phyloP scores from a whole-genome alignment of 2,888 invertebrate genomes.

The Sepioteuthis lessoniana region DNA sequence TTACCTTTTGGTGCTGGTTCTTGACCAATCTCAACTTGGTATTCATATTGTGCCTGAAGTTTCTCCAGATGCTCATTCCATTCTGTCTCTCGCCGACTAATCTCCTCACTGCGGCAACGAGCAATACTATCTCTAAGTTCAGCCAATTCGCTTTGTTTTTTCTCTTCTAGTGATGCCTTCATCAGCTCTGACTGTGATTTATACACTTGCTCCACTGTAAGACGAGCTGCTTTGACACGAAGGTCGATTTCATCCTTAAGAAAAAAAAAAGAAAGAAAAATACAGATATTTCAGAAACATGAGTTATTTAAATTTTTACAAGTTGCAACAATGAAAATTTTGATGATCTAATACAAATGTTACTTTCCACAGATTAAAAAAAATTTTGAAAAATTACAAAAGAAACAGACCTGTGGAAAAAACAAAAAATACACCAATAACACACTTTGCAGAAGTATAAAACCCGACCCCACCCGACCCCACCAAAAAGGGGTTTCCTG shows the following conservation, averaged over 20 bases:
- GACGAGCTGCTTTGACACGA: conserved; percentile 64
- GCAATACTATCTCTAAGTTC: conserved; percentile 58
- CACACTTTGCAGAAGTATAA: too few species aligned
- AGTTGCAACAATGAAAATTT: too few species aligned
- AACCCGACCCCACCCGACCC: too few species aligned
- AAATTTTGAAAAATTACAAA: too few species aligned
- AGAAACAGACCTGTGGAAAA: too few species aligned
- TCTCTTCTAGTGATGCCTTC: conserved; percentile 59
- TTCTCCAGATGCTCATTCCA: conserved; percentile 56
- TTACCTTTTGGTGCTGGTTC: conserved; percentile 42
- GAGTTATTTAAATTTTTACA: too few species aligned
- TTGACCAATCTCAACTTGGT: conserved; percentile 34
- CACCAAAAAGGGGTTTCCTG: too few species aligned
- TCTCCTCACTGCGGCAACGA: conserved; percentile 63
- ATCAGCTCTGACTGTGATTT: conserved; percentile 60
- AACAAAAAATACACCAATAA: too few species aligned
- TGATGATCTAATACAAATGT: too few species aligned
- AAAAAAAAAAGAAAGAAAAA: neutral
- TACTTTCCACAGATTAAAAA: too few species aligned
- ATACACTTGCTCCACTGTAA: conserved; percentile 67
- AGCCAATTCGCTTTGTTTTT: conserved; percentile 56
- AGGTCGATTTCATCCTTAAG: conserved; percentile 64
- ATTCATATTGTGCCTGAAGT: conserved; percentile 57
- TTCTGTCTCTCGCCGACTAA: conserved; percentile 58
- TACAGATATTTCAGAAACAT: too few species aligned